These are phyloP conservation scores for Odontomyia ornata DNA, from an alignment of 2,888 invertebrate species.

Conservation along the genomic window DNA sequence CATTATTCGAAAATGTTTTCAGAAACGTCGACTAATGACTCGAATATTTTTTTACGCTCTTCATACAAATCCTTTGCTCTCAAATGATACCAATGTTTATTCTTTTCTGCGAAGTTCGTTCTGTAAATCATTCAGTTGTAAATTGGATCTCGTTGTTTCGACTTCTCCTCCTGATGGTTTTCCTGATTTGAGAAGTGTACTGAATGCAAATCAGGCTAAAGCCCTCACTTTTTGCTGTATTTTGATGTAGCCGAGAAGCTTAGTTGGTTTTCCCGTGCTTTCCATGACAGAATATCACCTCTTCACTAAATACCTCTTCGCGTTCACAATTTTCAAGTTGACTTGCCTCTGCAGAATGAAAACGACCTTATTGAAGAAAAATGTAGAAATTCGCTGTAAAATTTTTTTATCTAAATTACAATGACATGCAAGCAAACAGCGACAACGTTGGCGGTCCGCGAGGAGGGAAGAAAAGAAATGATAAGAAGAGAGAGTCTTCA, in stretches of 20 bases:
- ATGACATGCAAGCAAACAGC: neutral
- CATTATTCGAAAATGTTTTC: neutral
- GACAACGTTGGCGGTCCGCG: neutral
- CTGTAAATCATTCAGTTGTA: constrained; percentile 32
- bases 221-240: neutral
- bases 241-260: neutral
- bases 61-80: neutral
- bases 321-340: constrained; percentile 22
- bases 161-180: constrained; percentile 25
- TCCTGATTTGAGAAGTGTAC: constrained; percentile 33
- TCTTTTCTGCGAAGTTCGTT: neutral
- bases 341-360: constrained; percentile 2
- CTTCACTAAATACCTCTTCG: constrained; percentile 14
- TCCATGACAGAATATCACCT: constrained; percentile 6
- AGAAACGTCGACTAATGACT: neutral
- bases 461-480: neutral
- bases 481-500: constrained; percentile 19
- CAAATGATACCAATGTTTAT: constrained; percentile 4
- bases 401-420: constrained; percentile 32
- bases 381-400: constrained; percentile 12
- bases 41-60: neutral
- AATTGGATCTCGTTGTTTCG: constrained; percentile 37
- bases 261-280: neutral
- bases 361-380: constrained; percentile 5
- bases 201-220: constrained; percentile 32